Base-by-base conservation (phyloP, 2,797 vertebrate species). In the Oophaga sylvatica region DNA sequence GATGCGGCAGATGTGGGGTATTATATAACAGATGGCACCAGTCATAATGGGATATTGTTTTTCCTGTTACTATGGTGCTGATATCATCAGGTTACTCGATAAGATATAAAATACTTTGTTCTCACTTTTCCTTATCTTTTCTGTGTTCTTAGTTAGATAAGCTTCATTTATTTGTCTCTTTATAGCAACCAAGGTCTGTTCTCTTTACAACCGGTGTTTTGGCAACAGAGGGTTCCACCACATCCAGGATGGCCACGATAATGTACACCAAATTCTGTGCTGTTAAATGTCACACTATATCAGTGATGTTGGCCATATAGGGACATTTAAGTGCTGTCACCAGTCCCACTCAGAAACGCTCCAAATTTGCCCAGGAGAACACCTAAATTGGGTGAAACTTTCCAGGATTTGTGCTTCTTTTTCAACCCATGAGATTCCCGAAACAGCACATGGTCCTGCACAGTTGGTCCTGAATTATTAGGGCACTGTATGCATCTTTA, bases 11-110 rank as follows among this genome's bases (percentile, higher is more conserved):
- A 85, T 67, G 62, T 63, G 29, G n/a, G 29, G 62, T 29, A 35
- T 86, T 68, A 20, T 80, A 63, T 29, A 86, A 59, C 84, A 86
- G n/a, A 63, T 86, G 76, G 60, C 84, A 85, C 29, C 22, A 56
- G 68, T 73, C 19, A 41, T 19, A 60, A 16, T 60, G 79, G 60
- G 0, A 19, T 16, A 65, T 26, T 65, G 26, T 81, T 81, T 48
- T 81, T 4, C 65, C 15, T 48, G 45, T 67, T 81, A 1, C 35
- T 45, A 41, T 81, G 41, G 35, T n/a, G 60, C n/a, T 16, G 26
- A 11, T 41, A 81, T 81, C 63, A 81, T 81, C 45, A 48, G 9
- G 22, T 81, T 48, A 67, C 80, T 48, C n/a, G 45, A 45, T 62
- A 6, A 26, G 79, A 65, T 81, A 45, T 41, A 10, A 17, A 45